phyloP scores from a whole-genome alignment of 2,888 invertebrate genomes.

The Drosophila meridionalis region DNA sequence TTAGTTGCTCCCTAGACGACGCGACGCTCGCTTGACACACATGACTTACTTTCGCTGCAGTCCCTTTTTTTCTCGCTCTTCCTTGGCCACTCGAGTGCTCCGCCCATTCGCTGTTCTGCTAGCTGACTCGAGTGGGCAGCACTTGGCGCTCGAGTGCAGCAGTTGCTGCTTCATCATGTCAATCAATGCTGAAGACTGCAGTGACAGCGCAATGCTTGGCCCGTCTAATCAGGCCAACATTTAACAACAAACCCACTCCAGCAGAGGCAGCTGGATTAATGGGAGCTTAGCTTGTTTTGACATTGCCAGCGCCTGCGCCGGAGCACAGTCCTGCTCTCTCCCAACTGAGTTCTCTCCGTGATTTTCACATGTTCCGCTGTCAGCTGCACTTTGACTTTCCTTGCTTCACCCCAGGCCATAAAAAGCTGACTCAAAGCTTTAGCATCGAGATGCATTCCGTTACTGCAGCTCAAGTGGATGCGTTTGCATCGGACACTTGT shows the following conservation, averaged over 20 bases:
- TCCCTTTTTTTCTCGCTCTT: background rate
- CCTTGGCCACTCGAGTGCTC: background rate
- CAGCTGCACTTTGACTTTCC: slow-evolving; percentile 53
- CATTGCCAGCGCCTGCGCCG: slow-evolving; percentile 62
- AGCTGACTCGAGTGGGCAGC: slow-evolving; percentile 25
- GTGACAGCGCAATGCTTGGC: slow-evolving; percentile 1
- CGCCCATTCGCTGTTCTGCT: slow-evolving; percentile 13
- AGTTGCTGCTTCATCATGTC: slow-evolving; percentile 57
- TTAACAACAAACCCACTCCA: slow-evolving; percentile 63
- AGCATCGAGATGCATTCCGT: slow-evolving; percentile 26
- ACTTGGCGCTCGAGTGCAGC: slow-evolving; percentile 48
- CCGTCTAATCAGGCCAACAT: slow-evolving; percentile 67
- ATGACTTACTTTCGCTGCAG: slow-evolving; percentile 33
- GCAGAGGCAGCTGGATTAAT: slow-evolving; percentile 14
- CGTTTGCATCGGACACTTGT: slow-evolving; percentile 54
- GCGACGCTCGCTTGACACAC: slow-evolving; percentile 43
- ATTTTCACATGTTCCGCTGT: slow-evolving; percentile 35
- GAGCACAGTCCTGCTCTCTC: slow-evolving; percentile 18
- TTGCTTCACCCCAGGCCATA: slow-evolving; percentile 24
- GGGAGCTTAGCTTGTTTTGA: slow-evolving; percentile 58
- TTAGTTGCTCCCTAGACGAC: slow-evolving; percentile 55
- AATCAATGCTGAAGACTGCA: slow-evolving; percentile 60
- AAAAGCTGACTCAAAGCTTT: slow-evolving; percentile 48
- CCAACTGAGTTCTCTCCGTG: slow-evolving; percentile 29
- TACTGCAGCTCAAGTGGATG: slow-evolving; percentile 3